Base-by-base conservation (phyloP, 2,888 invertebrate genomes). In the Blera fallax region DNA sequence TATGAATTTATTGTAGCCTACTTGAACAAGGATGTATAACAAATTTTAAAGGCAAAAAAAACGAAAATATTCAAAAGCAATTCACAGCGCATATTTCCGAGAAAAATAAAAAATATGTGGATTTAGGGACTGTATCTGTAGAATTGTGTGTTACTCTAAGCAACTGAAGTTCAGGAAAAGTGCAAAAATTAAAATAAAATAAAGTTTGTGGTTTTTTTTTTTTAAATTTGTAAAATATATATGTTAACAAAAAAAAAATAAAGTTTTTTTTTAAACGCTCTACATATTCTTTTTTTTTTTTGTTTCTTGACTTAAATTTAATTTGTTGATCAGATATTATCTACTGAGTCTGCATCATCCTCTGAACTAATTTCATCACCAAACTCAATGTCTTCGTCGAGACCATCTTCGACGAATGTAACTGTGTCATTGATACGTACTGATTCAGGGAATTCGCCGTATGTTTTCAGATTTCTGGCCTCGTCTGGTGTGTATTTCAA, bases 401-500 rank as follows among this genome's bases (percentile, higher is more conserved):
- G 95, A 89, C 97, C 98, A 93, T 98, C 98, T 91, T 98, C 97
- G 88, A 97, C 97, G 92, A 98, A 98, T 87, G 97, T 98, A 90
- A 97, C 97, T 88, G 97, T 98, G 91, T 98, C 98, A 93, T 98
- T 98, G 94, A 99, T 98, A 92, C 98, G 97, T 89, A 98, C 98
- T 90, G 97, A 97, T 94, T 99, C 99, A 80, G 99, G 99, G 93
- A 99, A 97, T 94, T 99, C 98, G 90, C 99, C 99, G 90, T 99
- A 99, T 43, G 98, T 98, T 94, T 99, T 99, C 91, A 99, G 94
- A 94, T 99, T 99, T 92, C 99, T 95, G 58, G 99, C 99, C 93
- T 99, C 99, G 92, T 99, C 99, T 29, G 99, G 97, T 87, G 99
- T 99, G 92, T 99, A 99, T 93, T 99, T 99, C 89, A 99, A 94